Conservation (phyloP, 2,797 vertebrate species). For the Hozukius guyotensis region DNA sequence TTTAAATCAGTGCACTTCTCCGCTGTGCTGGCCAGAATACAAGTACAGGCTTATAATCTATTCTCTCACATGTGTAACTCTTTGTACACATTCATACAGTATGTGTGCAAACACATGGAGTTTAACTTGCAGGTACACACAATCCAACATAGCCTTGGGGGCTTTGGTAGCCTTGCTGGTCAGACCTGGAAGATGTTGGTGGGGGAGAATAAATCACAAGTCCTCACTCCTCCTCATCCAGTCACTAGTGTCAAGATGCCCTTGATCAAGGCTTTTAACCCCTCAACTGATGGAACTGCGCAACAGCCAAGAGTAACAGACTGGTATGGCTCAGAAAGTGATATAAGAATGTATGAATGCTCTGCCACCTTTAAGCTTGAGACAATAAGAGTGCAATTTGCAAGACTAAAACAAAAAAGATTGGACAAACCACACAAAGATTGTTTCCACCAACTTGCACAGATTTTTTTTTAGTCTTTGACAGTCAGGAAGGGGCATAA, state of each 20-base stretch:
- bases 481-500: not conserved
- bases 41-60: not conserved
- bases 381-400: no score
- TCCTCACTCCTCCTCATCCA: not conserved
- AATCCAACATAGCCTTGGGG: not conserved
- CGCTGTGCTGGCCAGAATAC: not conserved
- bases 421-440: not conserved
- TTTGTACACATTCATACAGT: not conserved
- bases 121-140: not conserved
- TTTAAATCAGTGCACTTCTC: not conserved
- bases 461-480: not conserved
- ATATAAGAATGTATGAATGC: not conserved
- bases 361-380: not conserved
- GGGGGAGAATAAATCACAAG: not conserved
- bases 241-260: not conserved
- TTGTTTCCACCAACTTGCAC: not conserved
- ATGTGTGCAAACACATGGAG: not conserved
- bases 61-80: not conserved
- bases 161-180: not conserved
- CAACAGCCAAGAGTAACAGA: not conserved
- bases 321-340: not conserved
- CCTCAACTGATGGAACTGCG: not conserved
- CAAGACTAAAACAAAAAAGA: not conserved
- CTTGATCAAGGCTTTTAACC: not conserved
- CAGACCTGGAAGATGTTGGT: not conserved